Conservation (phyloP, 2,797 vertebrate genomes). For the Discoglossus pictus region DNA sequence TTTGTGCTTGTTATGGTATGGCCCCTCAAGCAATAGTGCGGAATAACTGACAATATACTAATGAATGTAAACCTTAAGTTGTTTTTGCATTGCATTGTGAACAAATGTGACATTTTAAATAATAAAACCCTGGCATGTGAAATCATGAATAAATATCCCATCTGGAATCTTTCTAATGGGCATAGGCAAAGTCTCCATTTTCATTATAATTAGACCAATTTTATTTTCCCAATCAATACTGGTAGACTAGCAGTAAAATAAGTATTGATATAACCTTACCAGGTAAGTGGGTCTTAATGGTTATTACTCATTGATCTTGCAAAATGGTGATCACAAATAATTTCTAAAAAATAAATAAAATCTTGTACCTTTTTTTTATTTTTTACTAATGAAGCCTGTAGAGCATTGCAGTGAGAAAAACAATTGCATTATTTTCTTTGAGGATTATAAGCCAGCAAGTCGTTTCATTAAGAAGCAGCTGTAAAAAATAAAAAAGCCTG, state of each 20-base stretch:
- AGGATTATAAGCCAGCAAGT: conserved; percentile 37
- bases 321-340: conserved; percentile 22
- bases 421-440: neutral
- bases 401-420: neutral
- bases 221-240: conserved; percentile 25
- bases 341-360: conserved; percentile 25
- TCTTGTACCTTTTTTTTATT: neutral
- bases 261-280: conserved; percentile 11
- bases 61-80: conserved; percentile 3
- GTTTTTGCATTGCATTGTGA: conserved; percentile 16
- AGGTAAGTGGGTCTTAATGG: neutral
- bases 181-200: conserved; percentile 7
- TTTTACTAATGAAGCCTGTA: conserved; percentile 24
- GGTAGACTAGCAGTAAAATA: conserved; percentile 13
- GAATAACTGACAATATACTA: conserved; percentile 18
- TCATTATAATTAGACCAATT: conserved; percentile 22
- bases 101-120: conserved; percentile 18
- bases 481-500: conserved; percentile 16
- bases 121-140: conserved; percentile 12
- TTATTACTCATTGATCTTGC: conserved; percentile 30
- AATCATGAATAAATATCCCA: conserved; percentile 12
- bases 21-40: conserved; percentile 11
- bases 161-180: conserved; percentile 17
- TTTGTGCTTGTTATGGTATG: conserved; percentile 8
- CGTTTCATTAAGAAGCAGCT: conserved; percentile 32